A percentile compares a stretch with the other conserved stretches of the same genome.
These are phyloP conservation scores for Acanthococcus lagerstroemiae DNA, from an alignment of 2,888 invertebrate genomes.

Conservation along the genomic window DNA sequence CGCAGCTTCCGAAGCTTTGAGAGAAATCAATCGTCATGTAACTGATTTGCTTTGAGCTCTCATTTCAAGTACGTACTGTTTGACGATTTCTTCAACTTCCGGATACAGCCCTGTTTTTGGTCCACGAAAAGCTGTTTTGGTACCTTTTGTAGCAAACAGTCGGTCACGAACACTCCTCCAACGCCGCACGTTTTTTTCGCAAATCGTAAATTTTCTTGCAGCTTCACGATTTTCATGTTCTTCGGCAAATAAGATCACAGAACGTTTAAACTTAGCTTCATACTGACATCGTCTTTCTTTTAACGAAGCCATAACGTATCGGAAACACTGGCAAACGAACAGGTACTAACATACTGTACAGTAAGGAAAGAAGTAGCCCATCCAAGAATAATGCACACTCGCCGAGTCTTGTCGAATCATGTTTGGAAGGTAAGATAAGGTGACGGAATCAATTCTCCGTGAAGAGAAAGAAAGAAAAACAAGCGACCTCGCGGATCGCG, in stretches of 20 bases:
- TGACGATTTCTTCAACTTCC: background rate
- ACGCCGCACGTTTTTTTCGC: background rate
- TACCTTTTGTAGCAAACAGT: background rate
- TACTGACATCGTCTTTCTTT: background rate
- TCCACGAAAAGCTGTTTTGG: background rate
- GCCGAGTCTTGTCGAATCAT: no score
- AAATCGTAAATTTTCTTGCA: background rate
- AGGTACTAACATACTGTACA: no score
- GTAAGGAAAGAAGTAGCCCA: no score
- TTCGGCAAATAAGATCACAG: background rate
- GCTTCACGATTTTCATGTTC: background rate
- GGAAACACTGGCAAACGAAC: no score
- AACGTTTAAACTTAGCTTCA: background rate
- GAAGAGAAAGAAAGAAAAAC: no score
- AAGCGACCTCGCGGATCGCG: no score
- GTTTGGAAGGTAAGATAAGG: no score
- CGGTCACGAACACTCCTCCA: background rate
- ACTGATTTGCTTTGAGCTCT: background rate
- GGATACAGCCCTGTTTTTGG: background rate
- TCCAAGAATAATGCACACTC: no score
- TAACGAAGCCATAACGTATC: no score
- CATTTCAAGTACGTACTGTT: background rate
- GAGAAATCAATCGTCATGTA: background rate
- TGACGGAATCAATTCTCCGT: no score
- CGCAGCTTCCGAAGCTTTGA: background rate